A percentile compares a stretch with the other conserved stretches of the same genome.
Evolutionary conservation across 2,113 vertebrate species (phyloP).

Genomic region (Shinisaurus crocodilurus): DNA sequence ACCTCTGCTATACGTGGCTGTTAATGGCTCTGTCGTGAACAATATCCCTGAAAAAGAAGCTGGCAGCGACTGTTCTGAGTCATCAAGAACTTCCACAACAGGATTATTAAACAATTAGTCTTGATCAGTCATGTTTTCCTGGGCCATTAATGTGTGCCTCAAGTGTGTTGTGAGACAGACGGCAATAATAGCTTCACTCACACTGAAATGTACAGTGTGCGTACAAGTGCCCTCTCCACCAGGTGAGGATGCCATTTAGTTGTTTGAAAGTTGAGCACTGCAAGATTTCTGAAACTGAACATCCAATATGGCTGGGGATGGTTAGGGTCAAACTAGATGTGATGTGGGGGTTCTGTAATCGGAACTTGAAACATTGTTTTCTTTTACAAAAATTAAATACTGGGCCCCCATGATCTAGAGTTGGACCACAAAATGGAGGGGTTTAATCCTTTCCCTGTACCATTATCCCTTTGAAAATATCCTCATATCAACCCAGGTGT

Average conservation of each 20-base stretch:
- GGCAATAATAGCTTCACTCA: background rate
- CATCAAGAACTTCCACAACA: constrained; percentile 39
- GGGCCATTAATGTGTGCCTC: constrained; percentile 21
- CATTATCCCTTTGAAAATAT: background rate
- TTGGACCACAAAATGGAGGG: background rate
- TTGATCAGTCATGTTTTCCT: constrained; percentile 20
- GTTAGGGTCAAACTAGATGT: background rate
- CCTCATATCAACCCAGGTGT: background rate
- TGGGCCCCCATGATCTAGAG: background rate
- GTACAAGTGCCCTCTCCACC: background rate
- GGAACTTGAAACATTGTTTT: background rate
- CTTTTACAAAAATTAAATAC: background rate
- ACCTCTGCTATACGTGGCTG: constrained; percentile 16
- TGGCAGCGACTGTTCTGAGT: constrained; percentile 30
- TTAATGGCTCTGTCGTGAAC: constrained; percentile 43
- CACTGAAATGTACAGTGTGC: background rate
- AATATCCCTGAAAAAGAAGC: constrained; percentile 38
- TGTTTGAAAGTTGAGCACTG: background rate
- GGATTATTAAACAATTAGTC: constrained; percentile 51
- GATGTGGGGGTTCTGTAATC: background rate
- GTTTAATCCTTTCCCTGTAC: background rate
- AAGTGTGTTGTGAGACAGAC: constrained; percentile 15
- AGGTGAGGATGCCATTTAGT: background rate
- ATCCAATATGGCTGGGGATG: background rate
- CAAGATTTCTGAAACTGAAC: background rate